Evolutionary conservation across 2,888 invertebrate species (phyloP), one percentile per base, ranked within the genome.

Genomic region (Punctoribates punctum): DNA sequence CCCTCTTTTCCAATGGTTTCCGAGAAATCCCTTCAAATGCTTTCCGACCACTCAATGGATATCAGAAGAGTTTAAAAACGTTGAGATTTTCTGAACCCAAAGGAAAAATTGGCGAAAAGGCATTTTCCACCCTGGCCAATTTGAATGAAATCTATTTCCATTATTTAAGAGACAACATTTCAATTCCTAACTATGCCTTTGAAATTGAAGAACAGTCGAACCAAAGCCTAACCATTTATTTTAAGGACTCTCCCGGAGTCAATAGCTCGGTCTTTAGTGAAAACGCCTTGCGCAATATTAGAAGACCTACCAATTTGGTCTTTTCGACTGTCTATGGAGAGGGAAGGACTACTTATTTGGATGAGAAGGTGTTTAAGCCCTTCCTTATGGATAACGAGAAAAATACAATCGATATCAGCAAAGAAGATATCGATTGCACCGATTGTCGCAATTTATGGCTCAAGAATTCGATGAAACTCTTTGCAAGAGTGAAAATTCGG

Each of bases 21-120:
- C 4, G 3, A 27, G 62, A 62, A 62, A 62, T 62, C 1, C 62
- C 62, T 62, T 62, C 62, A 15, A 29, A 62, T 3, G 62, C 62
- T 17, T 65, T 65, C 11, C 29, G 34, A 65, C 65, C 65, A 65
- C 15, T 65, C 4, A 65, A 65, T 34, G 65, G 65, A 34, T 65
- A 65, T 65, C 65, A 65, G 27, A 34, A 34, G 1, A 29, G 34
- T 1, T 17, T 65, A 34, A 65, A 34, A 34, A 8, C 1, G 2
- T 20, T 65, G n/a, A 4, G 13, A n/a, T 65, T 65, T 17, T 17
- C 15, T 1, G 34, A 27, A 38, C 2, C 11, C 3, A 17, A 27
- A 5, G 23, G 5, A 34, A 65, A 65, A 13, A 34, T 65, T 34
- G 65, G 34, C 8, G 2, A 17, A 11, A 34, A 65, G 2, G 34